Evolutionary conservation across 30 jellyfish, hydroid and myxozoan genomes (phyloP).

Genomic region (Aurelia sp.): DNA sequence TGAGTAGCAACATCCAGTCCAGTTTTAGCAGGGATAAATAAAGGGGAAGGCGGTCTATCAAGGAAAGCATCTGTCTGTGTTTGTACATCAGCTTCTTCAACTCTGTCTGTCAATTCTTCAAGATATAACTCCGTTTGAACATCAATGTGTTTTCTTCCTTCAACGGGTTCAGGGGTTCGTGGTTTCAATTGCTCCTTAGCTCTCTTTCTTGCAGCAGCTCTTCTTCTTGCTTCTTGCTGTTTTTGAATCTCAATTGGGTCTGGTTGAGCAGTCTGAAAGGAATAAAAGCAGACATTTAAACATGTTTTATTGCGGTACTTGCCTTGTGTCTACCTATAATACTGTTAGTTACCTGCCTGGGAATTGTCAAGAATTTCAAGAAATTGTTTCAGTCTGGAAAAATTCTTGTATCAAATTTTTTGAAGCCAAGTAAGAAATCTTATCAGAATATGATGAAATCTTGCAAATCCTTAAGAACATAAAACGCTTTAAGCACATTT

Average conservation of each 20-base stretch:
- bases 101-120: slow-evolving; percentile 96
- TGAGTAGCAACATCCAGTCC: slow-evolving; percentile 96
- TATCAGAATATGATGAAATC: too few species aligned
- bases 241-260: slow-evolving; percentile 94
- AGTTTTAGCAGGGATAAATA: slow-evolving; percentile 94
- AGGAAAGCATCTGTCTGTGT: slow-evolving; percentile 97
- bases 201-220: slow-evolving; percentile 89
- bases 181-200: slow-evolving; percentile 90
- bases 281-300: neutral
- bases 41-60: slow-evolving; percentile 97
- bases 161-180: slow-evolving; percentile 96
- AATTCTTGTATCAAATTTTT: too few species aligned
- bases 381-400: too few species aligned
- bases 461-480: too few species aligned
- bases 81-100: slow-evolving; percentile 93
- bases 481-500: too few species aligned
- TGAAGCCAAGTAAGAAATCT: too few species aligned
- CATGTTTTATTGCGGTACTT: too few species aligned
- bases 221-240: slow-evolving; percentile 86
- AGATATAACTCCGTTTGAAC: slow-evolving; percentile 92
- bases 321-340: too few species aligned
- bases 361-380: too few species aligned
- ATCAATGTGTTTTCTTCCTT: slow-evolving; percentile 95
- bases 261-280: slow-evolving; percentile 87
- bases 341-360: too few species aligned